A percentile compares a stretch with the other conserved stretches of the same genome.
phyloP scores from a whole-genome alignment of 2,888 invertebrate species.

The Leucoma salicis region DNA sequence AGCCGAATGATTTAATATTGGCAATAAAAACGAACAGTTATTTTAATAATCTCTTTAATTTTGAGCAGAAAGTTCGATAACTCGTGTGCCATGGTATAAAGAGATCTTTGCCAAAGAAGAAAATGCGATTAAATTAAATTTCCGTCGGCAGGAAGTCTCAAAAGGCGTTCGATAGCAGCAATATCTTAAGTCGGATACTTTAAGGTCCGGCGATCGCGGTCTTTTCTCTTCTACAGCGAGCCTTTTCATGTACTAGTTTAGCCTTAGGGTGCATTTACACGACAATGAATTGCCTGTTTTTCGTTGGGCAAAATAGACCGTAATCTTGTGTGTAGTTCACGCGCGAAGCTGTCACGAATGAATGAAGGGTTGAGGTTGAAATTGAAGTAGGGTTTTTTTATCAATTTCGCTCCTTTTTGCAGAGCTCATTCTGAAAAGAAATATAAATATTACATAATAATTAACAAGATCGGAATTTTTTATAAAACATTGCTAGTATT shows the following conservation, averaged over 20 bases:
- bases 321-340: slow-evolving; percentile 34
- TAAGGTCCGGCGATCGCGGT: slow-evolving; percentile 50
- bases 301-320: slow-evolving; percentile 28
- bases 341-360: slow-evolving; percentile 36
- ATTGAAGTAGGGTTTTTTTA: slow-evolving; percentile 20
- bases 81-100: slow-evolving; percentile 49
- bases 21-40: slow-evolving; percentile 9
- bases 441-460: slow-evolving; percentile 7
- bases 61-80: slow-evolving; percentile 48
- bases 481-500: no score
- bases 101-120: slow-evolving; percentile 64
- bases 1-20: background rate
- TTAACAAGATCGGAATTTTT: slow-evolving; percentile 3
- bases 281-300: slow-evolving; percentile 32
- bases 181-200: slow-evolving; percentile 66
- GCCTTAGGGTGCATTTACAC: slow-evolving; percentile 33
- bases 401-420: slow-evolving; percentile 15
- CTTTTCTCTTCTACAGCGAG: slow-evolving; percentile 41
- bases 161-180: slow-evolving; percentile 70
- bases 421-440: slow-evolving; percentile 2
- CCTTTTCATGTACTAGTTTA: slow-evolving; percentile 41
- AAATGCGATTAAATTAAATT: slow-evolving; percentile 78
- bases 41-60: slow-evolving; percentile 30
- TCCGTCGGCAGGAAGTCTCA: slow-evolving; percentile 69
- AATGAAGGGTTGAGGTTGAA: slow-evolving; percentile 32